phyloP scores from a whole-genome alignment of 2,797 vertebrate species.

The Chiroxiphia lanceolata region DNA sequence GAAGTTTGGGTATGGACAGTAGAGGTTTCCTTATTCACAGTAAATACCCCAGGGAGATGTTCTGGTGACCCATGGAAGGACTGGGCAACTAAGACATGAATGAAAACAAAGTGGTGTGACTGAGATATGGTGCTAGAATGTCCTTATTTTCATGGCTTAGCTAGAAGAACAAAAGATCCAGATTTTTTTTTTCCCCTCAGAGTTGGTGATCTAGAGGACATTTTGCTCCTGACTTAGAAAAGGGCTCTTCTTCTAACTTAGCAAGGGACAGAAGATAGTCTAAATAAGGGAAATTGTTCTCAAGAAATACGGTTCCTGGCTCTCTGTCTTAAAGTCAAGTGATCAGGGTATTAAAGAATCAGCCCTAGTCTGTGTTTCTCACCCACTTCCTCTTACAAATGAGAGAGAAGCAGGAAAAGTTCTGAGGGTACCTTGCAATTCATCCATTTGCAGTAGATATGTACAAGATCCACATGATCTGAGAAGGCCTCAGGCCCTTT shows the following conservation, averaged over 20 bases:
- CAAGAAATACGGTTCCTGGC: neutral
- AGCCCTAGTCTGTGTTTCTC: neutral
- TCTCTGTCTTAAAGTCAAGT: neutral
- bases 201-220: neutral
- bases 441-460: neutral
- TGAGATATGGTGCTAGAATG: neutral
- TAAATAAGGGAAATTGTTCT: neutral
- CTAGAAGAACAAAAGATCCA: neutral
- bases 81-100: neutral
- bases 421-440: neutral
- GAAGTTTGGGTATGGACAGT: neutral
- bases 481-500: neutral
- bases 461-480: neutral
- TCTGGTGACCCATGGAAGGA: neutral
- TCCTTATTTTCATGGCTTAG: neutral
- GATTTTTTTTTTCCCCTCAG: neutral
- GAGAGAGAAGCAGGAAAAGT: neutral
- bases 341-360: neutral
- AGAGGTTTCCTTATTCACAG: neutral
- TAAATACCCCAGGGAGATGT: neutral
- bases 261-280: neutral
- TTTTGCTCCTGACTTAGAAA: neutral
- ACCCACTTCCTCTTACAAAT: neutral
- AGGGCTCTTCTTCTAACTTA: neutral
- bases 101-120: neutral